Evolutionary conservation across 2,888 invertebrate species (phyloP), one percentile per base, ranked within the genome.

Genomic region (Hyposoter dolosus): DNA sequence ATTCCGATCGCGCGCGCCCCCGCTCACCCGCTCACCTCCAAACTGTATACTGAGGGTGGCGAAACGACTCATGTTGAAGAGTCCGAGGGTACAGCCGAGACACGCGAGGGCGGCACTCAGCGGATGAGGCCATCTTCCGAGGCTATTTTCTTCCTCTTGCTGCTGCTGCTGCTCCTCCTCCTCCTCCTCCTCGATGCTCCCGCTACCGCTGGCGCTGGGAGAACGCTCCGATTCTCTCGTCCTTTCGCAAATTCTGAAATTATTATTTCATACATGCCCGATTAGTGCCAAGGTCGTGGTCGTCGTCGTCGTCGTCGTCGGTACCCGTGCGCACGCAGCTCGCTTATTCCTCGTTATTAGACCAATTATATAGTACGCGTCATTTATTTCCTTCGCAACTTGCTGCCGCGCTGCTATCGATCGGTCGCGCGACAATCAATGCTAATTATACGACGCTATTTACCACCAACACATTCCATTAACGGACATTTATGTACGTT

Each of bases 61-160:
- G 94, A 98, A 98, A 91, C 98, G 96, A 90, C 97, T 97, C 90
- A 98, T 97, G 94, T 98, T 98, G 94, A 98, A 98, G 82, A 98
- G 96, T 76, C 98, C 98, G 89, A 98, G 94, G 2, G 98, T 98
- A 94, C 98, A 98, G 87, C 97, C 97, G 66, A 98, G 95, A 91
- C 97, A 96, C 35, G 98, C 98, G 90, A 98, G 94, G 93, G 97
- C 96, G 50, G 98, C 96, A 93, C 98, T 98, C 91, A 97, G 95
- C 23, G 95, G 95, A 91, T 96, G 96, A 3, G 96, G 96, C 97
- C 97, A 97, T 87, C 95, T 95, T 69, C 95, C 96, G 88, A 96
- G 89, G 7, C 95, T 95, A 53, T 94, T 94, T 85, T 95, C 95
- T 47, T 93, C 93, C 56, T 93, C 88, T 90, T 90, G 68, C 92